Percentiles rank a stretch among this genome's conserved stretches.
Conservation (phyloP, 2,797 vertebrate genomes). For the Pangasius macronema region DNA sequence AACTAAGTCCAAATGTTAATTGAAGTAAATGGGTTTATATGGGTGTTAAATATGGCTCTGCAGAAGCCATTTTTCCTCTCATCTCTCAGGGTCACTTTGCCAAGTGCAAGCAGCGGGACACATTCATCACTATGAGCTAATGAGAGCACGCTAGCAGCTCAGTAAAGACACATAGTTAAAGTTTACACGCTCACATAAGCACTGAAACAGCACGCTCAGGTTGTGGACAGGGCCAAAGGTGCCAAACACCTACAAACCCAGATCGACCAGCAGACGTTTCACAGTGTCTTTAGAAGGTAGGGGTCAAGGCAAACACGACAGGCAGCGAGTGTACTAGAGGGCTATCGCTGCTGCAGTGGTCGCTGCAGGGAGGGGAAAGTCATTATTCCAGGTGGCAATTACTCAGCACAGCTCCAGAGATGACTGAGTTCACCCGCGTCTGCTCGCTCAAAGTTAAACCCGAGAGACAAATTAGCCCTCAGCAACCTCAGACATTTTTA, state of each 20-base stretch:
- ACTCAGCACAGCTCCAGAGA: constrained; percentile 44
- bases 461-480: constrained; percentile 53
- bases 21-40: constrained; percentile 50
- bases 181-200: constrained; percentile 67
- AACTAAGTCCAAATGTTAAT: constrained; percentile 50
- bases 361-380: constrained; percentile 35
- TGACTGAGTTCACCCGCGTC: constrained; percentile 37
- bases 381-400: constrained; percentile 38
- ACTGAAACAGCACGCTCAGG: constrained; percentile 52
- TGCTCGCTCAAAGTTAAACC: constrained; percentile 54
- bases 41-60: constrained; percentile 46
- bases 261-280: constrained; percentile 62
- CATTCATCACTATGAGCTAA: constrained; percentile 79
- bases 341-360: constrained; percentile 30
- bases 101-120: constrained; percentile 62
- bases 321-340: constrained; percentile 36
- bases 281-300: constrained; percentile 38
- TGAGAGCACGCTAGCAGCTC: constrained; percentile 71
- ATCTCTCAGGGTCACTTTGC: constrained; percentile 78
- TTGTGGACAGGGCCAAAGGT: constrained; percentile 54
- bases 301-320: constrained; percentile 40
- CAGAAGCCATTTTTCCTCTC: constrained; percentile 55
- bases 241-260: constrained; percentile 53
- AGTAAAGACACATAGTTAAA: constrained; percentile 69
- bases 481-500: constrained; percentile 53